These are phyloP conservation scores for Halcyon badia DNA, from an alignment of 2,797 vertebrate genomes.

Conservation along the genomic window DNA sequence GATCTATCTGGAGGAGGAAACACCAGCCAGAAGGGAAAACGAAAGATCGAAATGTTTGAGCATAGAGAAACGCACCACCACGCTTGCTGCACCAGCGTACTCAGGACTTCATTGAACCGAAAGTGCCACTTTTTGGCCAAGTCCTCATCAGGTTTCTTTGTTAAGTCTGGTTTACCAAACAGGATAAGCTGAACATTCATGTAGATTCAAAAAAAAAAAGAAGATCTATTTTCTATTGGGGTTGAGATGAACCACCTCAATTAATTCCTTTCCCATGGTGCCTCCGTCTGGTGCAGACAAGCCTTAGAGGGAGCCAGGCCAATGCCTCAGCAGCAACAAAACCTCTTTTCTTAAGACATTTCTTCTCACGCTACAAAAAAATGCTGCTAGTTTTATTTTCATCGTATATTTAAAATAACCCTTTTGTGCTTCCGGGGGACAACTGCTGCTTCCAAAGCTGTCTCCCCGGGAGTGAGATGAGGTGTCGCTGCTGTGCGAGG, in stretches of 20 bases:
- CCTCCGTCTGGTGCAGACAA: neutral
- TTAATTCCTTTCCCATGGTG: neutral
- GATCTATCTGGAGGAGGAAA: neutral
- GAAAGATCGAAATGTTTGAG: neutral
- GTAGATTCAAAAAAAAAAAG: neutral
- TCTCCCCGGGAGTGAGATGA: neutral
- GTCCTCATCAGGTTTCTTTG: neutral
- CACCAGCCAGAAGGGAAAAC: neutral
- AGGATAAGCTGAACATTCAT: neutral
- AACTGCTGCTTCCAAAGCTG: neutral
- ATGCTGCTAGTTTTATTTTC: neutral
- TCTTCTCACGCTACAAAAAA: neutral
- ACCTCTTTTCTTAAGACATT: neutral
- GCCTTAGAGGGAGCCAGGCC: neutral
- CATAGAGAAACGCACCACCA: neutral
- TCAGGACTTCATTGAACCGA: neutral
- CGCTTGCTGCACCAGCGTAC: neutral
- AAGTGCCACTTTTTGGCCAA: neutral
- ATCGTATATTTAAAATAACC: neutral
- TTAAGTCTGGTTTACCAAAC: neutral
- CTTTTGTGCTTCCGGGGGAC: neutral
- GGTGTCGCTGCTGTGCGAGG: neutral
- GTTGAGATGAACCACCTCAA: neutral
- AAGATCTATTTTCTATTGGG: neutral
- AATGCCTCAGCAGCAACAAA: neutral